These are phyloP conservation scores for Leptopilina drosophilae DNA, from an alignment of 2,888 invertebrate genomes.

Conservation along the genomic window DNA sequence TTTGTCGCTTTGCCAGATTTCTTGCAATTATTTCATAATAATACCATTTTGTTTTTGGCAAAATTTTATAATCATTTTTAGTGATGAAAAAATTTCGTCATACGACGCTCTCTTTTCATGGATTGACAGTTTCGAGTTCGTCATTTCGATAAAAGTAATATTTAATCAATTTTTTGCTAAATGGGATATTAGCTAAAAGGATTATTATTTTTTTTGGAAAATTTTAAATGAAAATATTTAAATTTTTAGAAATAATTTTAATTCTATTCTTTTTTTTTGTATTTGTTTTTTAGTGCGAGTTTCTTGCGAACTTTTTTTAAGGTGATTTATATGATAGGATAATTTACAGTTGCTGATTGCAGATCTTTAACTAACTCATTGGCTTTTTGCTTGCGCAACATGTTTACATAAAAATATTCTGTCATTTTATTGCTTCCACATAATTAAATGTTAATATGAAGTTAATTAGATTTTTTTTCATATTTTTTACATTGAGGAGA, in stretches of 20 bases:
- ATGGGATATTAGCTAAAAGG: too few relatives aligned
- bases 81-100: background rate
- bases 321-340: background rate
- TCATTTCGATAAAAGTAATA: slow-evolving; percentile 16
- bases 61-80: slow-evolving; percentile 1
- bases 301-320: background rate
- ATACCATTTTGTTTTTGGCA: background rate
- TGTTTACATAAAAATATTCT: background rate
- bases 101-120: background rate
- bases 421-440: background rate
- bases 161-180: too few relatives aligned
- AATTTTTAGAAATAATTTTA: too few relatives aligned
- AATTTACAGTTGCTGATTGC: slow-evolving; percentile 4
- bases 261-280: too few relatives aligned
- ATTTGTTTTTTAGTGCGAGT: too few relatives aligned
- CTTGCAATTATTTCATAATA: slow-evolving; percentile 6
- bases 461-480: too few relatives aligned
- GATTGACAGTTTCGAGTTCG: background rate
- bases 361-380: background rate
- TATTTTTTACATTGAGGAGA: too few relatives aligned
- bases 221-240: too few relatives aligned
- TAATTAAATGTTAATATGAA: background rate
- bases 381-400: background rate
- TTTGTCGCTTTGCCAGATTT: slow-evolving; percentile 4
- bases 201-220: too few relatives aligned